Conservation (phyloP, 2,113 vertebrate genomes). For the Pica pica region DNA sequence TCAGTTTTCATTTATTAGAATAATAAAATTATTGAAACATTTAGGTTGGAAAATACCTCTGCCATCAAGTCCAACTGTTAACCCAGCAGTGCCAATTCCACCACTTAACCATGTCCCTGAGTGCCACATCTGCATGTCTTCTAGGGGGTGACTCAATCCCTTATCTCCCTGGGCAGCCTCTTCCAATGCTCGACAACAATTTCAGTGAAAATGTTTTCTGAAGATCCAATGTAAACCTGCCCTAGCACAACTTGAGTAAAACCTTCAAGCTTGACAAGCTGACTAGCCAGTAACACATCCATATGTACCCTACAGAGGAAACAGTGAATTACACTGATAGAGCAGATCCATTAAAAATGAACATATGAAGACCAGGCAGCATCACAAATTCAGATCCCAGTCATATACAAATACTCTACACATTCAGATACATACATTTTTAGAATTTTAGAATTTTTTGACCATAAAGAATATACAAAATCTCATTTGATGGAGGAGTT, state of each 20-base stretch:
- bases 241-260: not conserved
- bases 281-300: not conserved
- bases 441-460: not conserved
- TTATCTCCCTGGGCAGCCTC: not conserved
- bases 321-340: not conserved
- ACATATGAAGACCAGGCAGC: not conserved
- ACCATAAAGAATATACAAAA: not conserved
- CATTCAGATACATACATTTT: not conserved
- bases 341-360: not conserved
- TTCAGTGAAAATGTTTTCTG: not conserved
- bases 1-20: not conserved
- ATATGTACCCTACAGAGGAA: not conserved
- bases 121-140: not conserved
- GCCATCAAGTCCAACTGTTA: not conserved
- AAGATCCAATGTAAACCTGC: not conserved
- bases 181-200: not conserved
- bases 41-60: not conserved
- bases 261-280: not conserved
- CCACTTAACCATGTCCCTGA: not conserved
- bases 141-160: not conserved
- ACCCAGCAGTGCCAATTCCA: not conserved
- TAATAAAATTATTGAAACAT: not conserved
- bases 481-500: not conserved
- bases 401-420: not conserved
- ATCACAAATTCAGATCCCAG: not conserved